These are phyloP conservation scores for Sebastes cheni DNA, from an alignment of 2,797 vertebrate species.

Conservation along the genomic window DNA sequence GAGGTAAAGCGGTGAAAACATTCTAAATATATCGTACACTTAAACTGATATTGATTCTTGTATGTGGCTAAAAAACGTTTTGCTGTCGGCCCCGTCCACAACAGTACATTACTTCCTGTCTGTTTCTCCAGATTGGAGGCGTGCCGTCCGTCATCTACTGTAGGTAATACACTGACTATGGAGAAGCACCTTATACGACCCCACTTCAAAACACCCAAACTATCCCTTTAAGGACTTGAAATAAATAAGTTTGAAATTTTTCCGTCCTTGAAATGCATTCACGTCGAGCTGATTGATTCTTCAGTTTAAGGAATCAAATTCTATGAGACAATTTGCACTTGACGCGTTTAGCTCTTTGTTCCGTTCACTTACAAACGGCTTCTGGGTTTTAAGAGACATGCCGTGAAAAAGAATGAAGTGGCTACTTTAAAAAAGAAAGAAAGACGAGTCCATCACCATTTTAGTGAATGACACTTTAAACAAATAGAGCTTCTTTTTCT, in stretches of 20 bases:
- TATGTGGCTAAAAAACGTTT: too few species aligned
- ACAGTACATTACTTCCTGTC: too few species aligned
- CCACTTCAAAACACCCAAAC: too few species aligned
- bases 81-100: too few species aligned
- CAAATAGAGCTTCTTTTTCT: neutral
- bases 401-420: conserved; percentile 12
- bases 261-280: conserved; percentile 1
- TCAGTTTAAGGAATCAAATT: neutral
- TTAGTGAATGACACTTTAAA: conserved; percentile 5
- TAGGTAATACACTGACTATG: too few species aligned
- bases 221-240: neutral
- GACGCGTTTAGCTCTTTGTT: neutral
- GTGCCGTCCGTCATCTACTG: too few species aligned
- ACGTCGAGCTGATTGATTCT: neutral
- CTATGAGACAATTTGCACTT: neutral
- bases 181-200: too few species aligned
- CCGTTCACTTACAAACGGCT: neutral
- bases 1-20: too few species aligned
- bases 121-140: too few species aligned
- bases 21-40: too few species aligned
- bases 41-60: too few species aligned
- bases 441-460: neutral
- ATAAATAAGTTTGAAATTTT: neutral
- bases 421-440: conserved; percentile 15
- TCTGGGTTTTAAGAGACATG: too few species aligned